Percentiles rank a stretch among this genome's conserved stretches.
phyloP scores from a whole-genome alignment of 2,888 invertebrate genomes.

The Chloroclysta siterata region DNA sequence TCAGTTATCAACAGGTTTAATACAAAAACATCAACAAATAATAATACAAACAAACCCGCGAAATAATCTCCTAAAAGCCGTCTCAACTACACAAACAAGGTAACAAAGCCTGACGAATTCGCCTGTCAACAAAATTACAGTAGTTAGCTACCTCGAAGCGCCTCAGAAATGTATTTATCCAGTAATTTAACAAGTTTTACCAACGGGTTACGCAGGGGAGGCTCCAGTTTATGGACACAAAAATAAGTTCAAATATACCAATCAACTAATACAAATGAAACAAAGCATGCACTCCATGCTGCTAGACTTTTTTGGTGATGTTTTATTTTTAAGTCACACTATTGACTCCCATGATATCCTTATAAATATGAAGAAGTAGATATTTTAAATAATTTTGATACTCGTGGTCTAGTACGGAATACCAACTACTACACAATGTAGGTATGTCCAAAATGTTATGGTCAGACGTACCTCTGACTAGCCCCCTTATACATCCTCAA shows the following conservation, averaged over 20 bases:
- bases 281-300: neutral
- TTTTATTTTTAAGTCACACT: neutral
- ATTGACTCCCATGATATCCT: no score
- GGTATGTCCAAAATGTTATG: no score
- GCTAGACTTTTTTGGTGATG: neutral
- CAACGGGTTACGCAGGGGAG: neutral
- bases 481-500: no score
- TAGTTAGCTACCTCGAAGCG: slow-evolving; percentile 25
- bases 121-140: slow-evolving; percentile 35
- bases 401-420: no score
- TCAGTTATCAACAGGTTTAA: slow-evolving; percentile 21
- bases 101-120: slow-evolving; percentile 32
- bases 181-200: slow-evolving; percentile 25
- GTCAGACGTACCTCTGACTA: no score
- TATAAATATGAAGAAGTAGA: no score
- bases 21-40: slow-evolving; percentile 22
- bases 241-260: neutral
- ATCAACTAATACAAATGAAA: no score
- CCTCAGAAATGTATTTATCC: slow-evolving; percentile 26
- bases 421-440: no score
- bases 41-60: slow-evolving; percentile 18
- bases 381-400: no score
- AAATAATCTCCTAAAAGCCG: slow-evolving; percentile 21
- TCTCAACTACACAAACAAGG: slow-evolving; percentile 30
- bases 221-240: slow-evolving; percentile 9